Percentiles rank a stretch among this genome's conserved stretches.
Conservation (phyloP, 2,888 invertebrate genomes). For the Acanthoscelides obtectus region DNA sequence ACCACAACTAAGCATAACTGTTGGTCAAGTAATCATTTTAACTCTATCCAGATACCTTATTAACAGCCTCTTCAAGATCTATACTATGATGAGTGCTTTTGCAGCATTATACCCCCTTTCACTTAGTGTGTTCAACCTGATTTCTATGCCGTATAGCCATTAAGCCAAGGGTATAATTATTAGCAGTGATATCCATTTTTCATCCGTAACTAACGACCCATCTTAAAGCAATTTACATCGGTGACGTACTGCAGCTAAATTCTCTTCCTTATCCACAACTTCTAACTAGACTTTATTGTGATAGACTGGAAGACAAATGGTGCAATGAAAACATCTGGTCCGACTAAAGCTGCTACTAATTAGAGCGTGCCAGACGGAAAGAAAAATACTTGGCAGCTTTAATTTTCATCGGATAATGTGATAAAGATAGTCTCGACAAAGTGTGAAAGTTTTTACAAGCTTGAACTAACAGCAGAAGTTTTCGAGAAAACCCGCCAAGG, state of each 20-base stretch:
- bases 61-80: too few species aligned
- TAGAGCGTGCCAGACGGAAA: not conserved
- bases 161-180: not conserved
- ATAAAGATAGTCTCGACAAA: conserved; percentile 20
- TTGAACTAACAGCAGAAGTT: conserved; percentile 15
- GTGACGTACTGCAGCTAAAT: not conserved
- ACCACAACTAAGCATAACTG: too few species aligned
- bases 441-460: conserved; percentile 17
- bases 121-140: too few species aligned
- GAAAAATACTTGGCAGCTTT: conserved; percentile 5
- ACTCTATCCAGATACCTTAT: too few species aligned
- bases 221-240: not conserved
- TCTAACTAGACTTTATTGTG: not conserved
- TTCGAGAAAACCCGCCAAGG: conserved; percentile 12
- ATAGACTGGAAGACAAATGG: not conserved
- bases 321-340: not conserved
- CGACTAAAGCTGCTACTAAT: not conserved
- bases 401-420: conserved; percentile 19
- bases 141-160: too few species aligned
- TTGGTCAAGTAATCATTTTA: too few species aligned
- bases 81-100: too few species aligned
- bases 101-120: too few species aligned
- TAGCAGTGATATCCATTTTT: not conserved
- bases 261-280: too few species aligned
- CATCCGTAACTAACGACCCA: not conserved